A percentile compares a stretch with the other conserved stretches of the same genome.
Evolutionary conservation across 2,113 vertebrate genomes (phyloP).

Genomic region (Plectropomus leopardus): DNA sequence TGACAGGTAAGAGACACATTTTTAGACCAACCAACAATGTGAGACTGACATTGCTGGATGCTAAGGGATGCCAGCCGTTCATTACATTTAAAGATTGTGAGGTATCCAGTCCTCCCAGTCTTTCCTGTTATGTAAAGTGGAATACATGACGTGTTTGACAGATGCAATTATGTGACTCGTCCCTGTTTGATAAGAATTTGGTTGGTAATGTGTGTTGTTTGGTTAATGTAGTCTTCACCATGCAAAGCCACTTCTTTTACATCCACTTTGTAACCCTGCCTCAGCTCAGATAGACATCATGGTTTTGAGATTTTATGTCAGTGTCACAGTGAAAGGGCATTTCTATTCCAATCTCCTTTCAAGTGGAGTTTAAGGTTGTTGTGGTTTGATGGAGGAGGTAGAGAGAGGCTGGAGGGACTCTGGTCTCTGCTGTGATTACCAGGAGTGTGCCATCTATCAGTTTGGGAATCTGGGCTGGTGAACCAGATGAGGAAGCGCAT

Average conservation of each 20-base stretch:
- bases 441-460: conserved; percentile 38
- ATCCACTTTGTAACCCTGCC: not conserved
- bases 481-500: conserved; percentile 40
- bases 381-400: conserved; percentile 1
- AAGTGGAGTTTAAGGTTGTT: too few species aligned
- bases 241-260: not conserved
- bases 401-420: conserved; percentile 9
- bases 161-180: conserved; percentile 51
- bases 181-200: conserved; percentile 15
- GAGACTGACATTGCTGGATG: conserved; percentile 19
- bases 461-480: conserved; percentile 33
- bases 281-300: not conserved
- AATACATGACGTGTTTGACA: conserved; percentile 56
- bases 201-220: conserved; percentile 12
- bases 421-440: conserved; percentile 40
- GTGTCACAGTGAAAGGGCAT: too few species aligned
- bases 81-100: conserved; percentile 43
- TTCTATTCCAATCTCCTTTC: too few species aligned
- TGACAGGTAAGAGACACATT: conserved; percentile 41
- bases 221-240: not conserved
- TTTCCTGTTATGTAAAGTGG: conserved; percentile 43
- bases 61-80: conserved; percentile 32
- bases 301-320: conserved; percentile 1
- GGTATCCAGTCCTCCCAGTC: not conserved
- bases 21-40: conserved; percentile 57